Percentiles rank a stretch among this genome's conserved stretches.
phyloP scores from a whole-genome alignment of 2,888 invertebrate genomes.

The Argyra leucocephala region DNA sequence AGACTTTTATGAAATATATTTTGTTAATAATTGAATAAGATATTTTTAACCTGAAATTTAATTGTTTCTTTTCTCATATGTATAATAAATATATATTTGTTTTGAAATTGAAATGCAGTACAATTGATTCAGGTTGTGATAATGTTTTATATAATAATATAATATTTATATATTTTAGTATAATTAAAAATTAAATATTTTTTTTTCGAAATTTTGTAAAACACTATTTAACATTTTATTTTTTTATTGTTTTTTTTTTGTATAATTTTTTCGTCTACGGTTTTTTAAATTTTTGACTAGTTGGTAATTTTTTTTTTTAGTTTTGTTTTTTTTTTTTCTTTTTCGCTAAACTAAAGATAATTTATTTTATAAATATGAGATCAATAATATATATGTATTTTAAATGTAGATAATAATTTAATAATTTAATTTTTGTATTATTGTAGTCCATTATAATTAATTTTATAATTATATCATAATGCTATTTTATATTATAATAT shows the following conservation, averaged over 20 bases:
- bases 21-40: slow-evolving; percentile 1
- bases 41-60: background rate
- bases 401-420: background rate
- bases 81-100: background rate
- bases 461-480: too few species aligned
- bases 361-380: slow-evolving; percentile 8
- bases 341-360: slow-evolving; percentile 9
- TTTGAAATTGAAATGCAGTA: slow-evolving; percentile 2
- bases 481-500: too few species aligned
- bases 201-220: background rate
- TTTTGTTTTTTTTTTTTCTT: too few species aligned
- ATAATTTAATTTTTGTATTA: background rate
- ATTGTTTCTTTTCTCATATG: background rate
- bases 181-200: slow-evolving; percentile 5
- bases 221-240: background rate
- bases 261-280: background rate
- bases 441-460: background rate
- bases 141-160: background rate
- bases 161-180: background rate
- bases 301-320: background rate
- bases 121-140: slow-evolving; percentile 4
- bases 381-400: slow-evolving; percentile 4
- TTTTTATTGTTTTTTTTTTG: background rate
- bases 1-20: background rate
- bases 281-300: slow-evolving; percentile 1